Evolutionary conservation across 2,113 vertebrate species (phyloP).

Genomic region (Empidonax alnorum): DNA sequence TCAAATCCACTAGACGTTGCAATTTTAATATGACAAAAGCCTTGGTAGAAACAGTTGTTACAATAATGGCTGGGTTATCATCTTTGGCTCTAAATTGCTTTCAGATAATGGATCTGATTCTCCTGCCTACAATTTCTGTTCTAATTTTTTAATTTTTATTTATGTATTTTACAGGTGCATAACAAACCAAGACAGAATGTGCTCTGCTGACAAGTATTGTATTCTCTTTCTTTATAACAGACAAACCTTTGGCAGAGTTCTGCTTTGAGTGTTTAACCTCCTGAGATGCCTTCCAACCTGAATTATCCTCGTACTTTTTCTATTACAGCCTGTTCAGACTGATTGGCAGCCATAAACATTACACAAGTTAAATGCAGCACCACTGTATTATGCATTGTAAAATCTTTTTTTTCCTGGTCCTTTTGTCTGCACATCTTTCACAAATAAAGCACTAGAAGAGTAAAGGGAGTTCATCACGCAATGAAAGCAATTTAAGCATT

Average conservation of each 20-base stretch:
- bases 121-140: background rate
- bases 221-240: background rate
- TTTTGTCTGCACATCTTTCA: background rate
- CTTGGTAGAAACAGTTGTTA: background rate
- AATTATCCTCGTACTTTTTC: background rate
- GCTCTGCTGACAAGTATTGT: background rate
- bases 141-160: background rate
- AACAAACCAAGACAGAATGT: background rate
- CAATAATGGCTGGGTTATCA: background rate
- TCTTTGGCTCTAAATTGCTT: background rate
- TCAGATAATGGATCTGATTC: background rate
- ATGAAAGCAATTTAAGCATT: background rate
- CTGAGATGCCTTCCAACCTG: background rate
- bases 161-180: background rate
- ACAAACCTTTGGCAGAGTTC: background rate
- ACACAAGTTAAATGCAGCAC: background rate
- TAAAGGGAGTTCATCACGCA: background rate
- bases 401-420: background rate
- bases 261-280: background rate
- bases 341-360: background rate
- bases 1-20: background rate
- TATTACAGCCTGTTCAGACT: background rate
- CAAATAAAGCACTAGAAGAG: background rate
- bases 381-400: background rate
- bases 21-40: background rate